phyloP scores from a whole-genome alignment of 2,888 invertebrate genomes.

The Bursaphelenchus okinawaensis region DNA sequence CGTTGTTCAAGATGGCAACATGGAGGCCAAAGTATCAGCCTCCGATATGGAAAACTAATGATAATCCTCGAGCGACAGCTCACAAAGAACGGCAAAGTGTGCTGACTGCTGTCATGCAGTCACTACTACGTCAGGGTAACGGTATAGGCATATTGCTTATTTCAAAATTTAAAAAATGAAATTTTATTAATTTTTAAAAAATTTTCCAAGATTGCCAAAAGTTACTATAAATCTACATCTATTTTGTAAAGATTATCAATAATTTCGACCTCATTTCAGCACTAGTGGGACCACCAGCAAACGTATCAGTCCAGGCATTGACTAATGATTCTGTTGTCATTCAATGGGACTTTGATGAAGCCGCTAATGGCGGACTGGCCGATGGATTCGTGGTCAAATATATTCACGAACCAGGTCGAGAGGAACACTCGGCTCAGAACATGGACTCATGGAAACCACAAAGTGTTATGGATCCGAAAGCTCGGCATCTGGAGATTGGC shows the following conservation, averaged over 20 bases:
- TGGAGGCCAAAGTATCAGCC: constrained; percentile 12
- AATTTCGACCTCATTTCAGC: constrained; percentile 38
- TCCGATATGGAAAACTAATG: background rate
- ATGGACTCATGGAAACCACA: constrained; percentile 40
- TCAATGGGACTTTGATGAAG: constrained; percentile 54
- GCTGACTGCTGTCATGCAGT: constrained; percentile 34
- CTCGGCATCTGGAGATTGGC: constrained; percentile 42
- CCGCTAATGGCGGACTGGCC: constrained; percentile 20
- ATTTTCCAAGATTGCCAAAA: constrained; percentile 6
- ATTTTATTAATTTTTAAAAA: background rate
- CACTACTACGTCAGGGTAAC: constrained; percentile 19
- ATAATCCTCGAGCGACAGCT: background rate
- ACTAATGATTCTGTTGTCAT: constrained; percentile 52
- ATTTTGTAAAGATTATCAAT: background rate
- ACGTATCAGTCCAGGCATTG: constrained; percentile 51
- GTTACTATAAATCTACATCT: constrained; percentile 10
- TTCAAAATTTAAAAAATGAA: constrained; percentile 7
- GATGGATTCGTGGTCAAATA: constrained; percentile 56
- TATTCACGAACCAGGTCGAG: constrained; percentile 46
- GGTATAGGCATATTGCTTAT: no score
- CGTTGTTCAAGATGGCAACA: constrained; percentile 4
- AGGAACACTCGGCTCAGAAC: constrained; percentile 9
- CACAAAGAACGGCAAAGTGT: constrained; percentile 25
- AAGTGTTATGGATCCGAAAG: constrained; percentile 42
- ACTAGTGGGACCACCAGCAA: constrained; percentile 52